phyloP scores from a whole-genome alignment of 2,797 vertebrate genomes.

The Trachops cirrhosus region DNA sequence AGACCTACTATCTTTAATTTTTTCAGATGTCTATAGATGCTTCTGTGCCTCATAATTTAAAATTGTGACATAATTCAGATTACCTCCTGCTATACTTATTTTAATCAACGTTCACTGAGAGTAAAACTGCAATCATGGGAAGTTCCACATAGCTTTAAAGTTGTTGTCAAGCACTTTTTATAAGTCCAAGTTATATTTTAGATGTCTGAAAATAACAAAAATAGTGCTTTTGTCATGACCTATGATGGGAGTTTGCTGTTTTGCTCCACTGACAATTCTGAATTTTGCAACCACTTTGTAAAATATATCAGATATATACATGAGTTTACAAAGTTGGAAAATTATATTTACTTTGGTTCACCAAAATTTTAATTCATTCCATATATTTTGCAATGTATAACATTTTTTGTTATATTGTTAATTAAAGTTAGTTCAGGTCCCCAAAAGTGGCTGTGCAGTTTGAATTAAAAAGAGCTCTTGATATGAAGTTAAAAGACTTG shows the following conservation, averaged over 20 bases:
- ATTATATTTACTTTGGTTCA: not conserved
- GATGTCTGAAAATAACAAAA: not conserved
- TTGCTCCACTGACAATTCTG: constrained; percentile 29
- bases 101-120: not conserved
- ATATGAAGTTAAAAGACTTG: not conserved
- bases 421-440: constrained; percentile 20
- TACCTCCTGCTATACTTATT: not conserved
- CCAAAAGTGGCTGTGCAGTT: not conserved
- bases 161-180: not conserved
- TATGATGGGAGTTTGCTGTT: not conserved
- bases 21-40: not conserved
- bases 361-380: constrained; percentile 16
- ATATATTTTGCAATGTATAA: not conserved
- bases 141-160: not conserved
- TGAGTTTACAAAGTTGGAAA: constrained; percentile 41
- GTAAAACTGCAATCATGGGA: not conserved
- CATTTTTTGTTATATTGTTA: not conserved
- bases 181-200: not conserved
- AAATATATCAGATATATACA: constrained; percentile 2
- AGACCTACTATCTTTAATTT: not conserved
- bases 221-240: not conserved
- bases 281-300: constrained; percentile 26
- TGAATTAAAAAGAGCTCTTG: not conserved
- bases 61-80: not conserved
- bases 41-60: not conserved